Conservation (phyloP, 2,888 invertebrate genomes). For the Nemoura dubitans region DNA sequence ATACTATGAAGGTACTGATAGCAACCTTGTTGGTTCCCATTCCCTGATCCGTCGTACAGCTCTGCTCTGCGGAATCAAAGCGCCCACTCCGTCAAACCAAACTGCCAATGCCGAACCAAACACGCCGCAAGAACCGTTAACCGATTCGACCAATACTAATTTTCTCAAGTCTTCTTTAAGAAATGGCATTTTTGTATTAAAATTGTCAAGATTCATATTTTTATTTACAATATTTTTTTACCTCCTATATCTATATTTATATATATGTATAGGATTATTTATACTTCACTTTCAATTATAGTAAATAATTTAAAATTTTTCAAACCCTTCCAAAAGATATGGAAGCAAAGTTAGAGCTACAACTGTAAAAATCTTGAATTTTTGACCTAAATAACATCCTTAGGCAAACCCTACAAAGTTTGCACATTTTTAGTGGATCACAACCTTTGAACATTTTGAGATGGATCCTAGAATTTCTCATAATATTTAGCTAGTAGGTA, state of each 20-base stretch:
- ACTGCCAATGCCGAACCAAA: neutral
- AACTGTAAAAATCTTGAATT: slow-evolving; percentile 27
- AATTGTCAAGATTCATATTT: slow-evolving; percentile 31
- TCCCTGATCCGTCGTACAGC: neutral
- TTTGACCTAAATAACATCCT: neutral
- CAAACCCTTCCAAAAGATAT: slow-evolving; percentile 48
- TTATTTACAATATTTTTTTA: slow-evolving; percentile 28
- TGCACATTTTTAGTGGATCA: slow-evolving; percentile 39
- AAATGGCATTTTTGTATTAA: slow-evolving; percentile 35
- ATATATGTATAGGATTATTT: slow-evolving; percentile 1
- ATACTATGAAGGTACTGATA: slow-evolving; percentile 44
- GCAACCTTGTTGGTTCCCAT: slow-evolving; percentile 8
- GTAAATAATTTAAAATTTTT: slow-evolving; percentile 35
- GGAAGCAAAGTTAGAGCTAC: slow-evolving; percentile 45
- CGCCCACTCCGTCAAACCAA: neutral
- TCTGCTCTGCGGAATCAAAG: neutral
- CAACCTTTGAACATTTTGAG: slow-evolving; percentile 46
- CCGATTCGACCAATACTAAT: neutral
- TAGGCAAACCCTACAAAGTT: slow-evolving; percentile 7
- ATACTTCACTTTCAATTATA: slow-evolving; percentile 9
- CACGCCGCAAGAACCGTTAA: neutral
- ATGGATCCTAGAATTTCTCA: slow-evolving; percentile 8
- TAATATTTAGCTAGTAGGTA: neutral
- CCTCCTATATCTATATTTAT: neutral
- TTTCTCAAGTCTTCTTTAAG: neutral